Base-by-base conservation (phyloP, 2,888 invertebrate species). In the Apodemia duryi region DNA sequence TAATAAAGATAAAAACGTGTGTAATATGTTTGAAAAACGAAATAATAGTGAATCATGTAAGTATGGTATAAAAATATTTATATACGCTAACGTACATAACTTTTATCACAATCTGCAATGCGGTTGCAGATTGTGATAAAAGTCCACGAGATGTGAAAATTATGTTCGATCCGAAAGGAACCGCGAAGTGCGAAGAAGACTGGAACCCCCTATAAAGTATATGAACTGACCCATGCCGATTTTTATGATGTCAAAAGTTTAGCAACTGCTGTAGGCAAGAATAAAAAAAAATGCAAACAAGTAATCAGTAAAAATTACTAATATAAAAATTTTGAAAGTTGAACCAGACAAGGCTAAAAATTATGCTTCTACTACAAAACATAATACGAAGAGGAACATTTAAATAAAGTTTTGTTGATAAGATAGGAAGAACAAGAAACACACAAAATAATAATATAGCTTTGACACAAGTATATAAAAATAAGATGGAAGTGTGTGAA, bases 391-490 rank as follows among this genome's bases (percentile, higher is more conserved):
- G 46, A 49, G 46, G 46, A 49, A 49, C 46, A 49, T 49, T 49
- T 49, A 9, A 49, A 49, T 49, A 49, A 49, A 49, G 46, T 49
- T 49, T 49, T 49, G 1, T 49, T 13, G 46, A 49, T 49, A 49
- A 49, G 46, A 49, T 49, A 49, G 46, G 46, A 9, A 49, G 46
- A 49, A 49, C 46, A 49, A 49, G 46, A 49, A 49, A 49, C 13
- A 49, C 49, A 49, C 49, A 49, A 49, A 49, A 49, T 49, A 49
- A 49, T n/a, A 11, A 49, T 49, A 49, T 49, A 49, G 11, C 11
- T 49, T 49, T 49, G n/a, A 49, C 49, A 49, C 49, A 49, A 49
- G 49, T n/a, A 49, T 49, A 49, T n/a, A 49, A 49, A 49, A 49
- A n/a, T 49, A 49, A 49, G 49, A 49, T 49, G 49, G 49, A 49